These are phyloP conservation scores for Tylochromis polylepis DNA, from an alignment of 2,113 vertebrate species.

Conservation along the genomic window DNA sequence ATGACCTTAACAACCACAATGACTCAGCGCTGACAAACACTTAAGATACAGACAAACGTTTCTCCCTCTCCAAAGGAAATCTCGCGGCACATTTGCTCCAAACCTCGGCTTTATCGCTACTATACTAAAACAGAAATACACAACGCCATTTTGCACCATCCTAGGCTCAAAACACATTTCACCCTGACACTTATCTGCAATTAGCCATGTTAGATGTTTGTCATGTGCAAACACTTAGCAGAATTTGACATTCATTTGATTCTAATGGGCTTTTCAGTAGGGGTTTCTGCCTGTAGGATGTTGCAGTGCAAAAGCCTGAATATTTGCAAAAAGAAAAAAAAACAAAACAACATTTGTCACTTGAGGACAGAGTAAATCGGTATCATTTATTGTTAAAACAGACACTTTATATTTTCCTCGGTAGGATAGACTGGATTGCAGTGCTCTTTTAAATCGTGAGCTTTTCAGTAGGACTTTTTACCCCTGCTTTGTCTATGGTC, in stretches of 20 bases:
- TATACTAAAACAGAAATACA: background rate
- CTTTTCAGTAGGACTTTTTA: constrained; percentile 15
- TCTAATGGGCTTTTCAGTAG: constrained; percentile 49
- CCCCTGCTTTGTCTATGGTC: constrained; percentile 1
- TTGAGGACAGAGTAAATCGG: constrained; percentile 10
- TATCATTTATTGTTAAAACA: constrained; percentile 33
- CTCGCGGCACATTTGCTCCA: background rate
- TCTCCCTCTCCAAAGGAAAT: background rate
- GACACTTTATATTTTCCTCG: background rate
- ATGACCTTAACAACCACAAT: background rate
- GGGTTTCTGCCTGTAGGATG: constrained; percentile 28
- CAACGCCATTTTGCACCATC: constrained; percentile 25
- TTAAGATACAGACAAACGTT: background rate
- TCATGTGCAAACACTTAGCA: constrained; percentile 48
- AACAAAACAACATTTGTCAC: constrained; percentile 15
- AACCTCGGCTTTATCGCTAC: background rate
- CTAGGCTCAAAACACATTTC: constrained; percentile 13
- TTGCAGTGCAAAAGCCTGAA: constrained; percentile 1
- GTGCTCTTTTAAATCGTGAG: constrained; percentile 1
- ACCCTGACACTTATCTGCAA: constrained; percentile 40
- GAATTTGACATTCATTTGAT: constrained; percentile 47
- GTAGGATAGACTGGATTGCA: background rate
- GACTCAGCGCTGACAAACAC: background rate
- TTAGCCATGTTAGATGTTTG: constrained; percentile 44
- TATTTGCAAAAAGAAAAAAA: constrained; percentile 1